Percentiles rank a stretch among this genome's conserved stretches.
Conservation (phyloP, 2,888 invertebrate species). For the Carabus problematicus region DNA sequence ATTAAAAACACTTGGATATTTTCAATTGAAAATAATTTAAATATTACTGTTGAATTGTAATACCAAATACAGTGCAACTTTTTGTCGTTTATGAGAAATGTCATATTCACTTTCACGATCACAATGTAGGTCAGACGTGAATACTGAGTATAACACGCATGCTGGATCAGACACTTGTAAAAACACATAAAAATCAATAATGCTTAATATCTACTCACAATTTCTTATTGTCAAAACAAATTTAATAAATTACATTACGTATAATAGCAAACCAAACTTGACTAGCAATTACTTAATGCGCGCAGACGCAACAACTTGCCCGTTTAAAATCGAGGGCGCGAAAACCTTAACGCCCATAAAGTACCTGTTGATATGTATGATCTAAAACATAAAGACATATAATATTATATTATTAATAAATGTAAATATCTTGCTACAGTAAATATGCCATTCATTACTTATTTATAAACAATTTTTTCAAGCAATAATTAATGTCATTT, state of each 20-base stretch:
- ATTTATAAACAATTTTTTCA: too few relatives aligned
- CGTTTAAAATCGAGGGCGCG: conserved; percentile 31
- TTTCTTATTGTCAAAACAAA: conserved; percentile 26
- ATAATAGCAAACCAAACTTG: conserved; percentile 42
- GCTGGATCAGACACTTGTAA: conserved; percentile 6
- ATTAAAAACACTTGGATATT: conserved; percentile 10
- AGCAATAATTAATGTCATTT: not conserved
- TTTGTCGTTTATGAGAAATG: conserved; percentile 31
- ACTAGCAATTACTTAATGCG: conserved; percentile 36
- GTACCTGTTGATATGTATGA: conserved; percentile 33
- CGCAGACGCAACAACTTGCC: conserved; percentile 19
- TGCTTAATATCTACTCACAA: conserved; percentile 18
- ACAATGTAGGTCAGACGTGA: conserved; percentile 40
- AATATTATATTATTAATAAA: too few relatives aligned
- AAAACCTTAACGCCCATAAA: conserved; percentile 21
- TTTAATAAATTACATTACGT: conserved; percentile 37
- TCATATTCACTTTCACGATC: conserved; percentile 42
- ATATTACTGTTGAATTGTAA: conserved; percentile 12
- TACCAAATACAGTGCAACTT: conserved; percentile 16
- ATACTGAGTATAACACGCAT: conserved; percentile 10
- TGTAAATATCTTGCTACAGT: too few relatives aligned
- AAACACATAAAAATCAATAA: conserved; percentile 16
- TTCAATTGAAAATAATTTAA: conserved; percentile 18
- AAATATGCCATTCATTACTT: too few relatives aligned
- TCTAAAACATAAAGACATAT: not conserved